phyloP scores from a whole-genome alignment of 2,888 invertebrate genomes.

The Glyphotaelius pellucidus region DNA sequence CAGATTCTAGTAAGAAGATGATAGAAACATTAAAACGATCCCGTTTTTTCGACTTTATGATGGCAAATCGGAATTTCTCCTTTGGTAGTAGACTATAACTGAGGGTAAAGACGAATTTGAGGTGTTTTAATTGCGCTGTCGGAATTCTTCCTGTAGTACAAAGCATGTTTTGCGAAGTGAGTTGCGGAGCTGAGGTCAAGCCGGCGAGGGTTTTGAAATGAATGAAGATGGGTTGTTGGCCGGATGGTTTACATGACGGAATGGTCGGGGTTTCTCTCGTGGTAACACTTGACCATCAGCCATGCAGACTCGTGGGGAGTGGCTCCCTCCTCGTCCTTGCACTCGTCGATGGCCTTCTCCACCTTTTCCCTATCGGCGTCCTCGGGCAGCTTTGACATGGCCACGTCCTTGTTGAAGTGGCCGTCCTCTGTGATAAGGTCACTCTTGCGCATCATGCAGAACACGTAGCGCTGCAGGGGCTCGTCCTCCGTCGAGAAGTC shows the following conservation, averaged over 20 bases:
- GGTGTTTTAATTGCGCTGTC: not conserved
- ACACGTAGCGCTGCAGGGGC: conserved; percentile 67
- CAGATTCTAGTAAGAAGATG: not conserved
- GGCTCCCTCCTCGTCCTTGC: conserved; percentile 52
- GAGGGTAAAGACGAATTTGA: not conserved
- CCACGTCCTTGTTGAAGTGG: conserved; percentile 62
- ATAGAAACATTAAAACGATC: not conserved
- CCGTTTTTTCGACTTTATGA: not conserved
- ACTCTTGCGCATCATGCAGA: conserved; percentile 66
- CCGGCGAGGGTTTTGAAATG: not conserved
- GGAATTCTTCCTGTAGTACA: not conserved
- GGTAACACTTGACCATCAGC: conserved; percentile 61
- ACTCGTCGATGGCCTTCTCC: conserved; percentile 60
- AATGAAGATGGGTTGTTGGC: no score
- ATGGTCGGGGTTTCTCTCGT: conserved; percentile 59
- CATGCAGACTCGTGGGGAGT: conserved; percentile 55
- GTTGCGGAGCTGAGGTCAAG: not conserved
- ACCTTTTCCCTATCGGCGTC: conserved; percentile 58
- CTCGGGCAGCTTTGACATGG: conserved; percentile 57
- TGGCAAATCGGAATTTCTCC: not conserved
- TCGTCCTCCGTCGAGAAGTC: conserved; percentile 67
- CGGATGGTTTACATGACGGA: conserved; percentile 46
- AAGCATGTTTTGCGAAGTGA: not conserved
- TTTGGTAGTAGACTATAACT: not conserved
- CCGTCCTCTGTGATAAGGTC: conserved; percentile 63